Evolutionary conservation across 2,797 vertebrate species (phyloP).

Genomic region (Enteromius argenteus): DNA sequence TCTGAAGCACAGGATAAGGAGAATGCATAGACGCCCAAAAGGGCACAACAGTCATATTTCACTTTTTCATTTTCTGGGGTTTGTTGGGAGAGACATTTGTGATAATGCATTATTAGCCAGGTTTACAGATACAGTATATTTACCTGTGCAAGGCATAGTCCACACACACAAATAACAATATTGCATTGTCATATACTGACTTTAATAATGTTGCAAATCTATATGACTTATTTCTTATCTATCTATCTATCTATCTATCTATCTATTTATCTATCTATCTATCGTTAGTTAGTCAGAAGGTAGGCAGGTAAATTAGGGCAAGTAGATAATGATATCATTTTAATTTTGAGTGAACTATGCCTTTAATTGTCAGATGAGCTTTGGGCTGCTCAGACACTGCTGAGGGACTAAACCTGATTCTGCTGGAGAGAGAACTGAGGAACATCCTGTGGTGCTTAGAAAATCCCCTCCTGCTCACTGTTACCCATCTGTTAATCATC

Average conservation of each 20-base stretch:
- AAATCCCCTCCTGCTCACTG: slow-evolving; percentile 14
- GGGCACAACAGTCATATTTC: not conserved
- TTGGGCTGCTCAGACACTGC: not conserved
- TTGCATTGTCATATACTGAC: not conserved
- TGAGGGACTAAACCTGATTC: slow-evolving; percentile 11
- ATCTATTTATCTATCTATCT: not conserved
- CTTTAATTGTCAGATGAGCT: slow-evolving; percentile 28
- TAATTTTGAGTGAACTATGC: not conserved
- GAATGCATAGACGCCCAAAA: not conserved
- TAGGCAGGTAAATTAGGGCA: not conserved
- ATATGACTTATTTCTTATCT: not conserved
- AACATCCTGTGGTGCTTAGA: slow-evolving; percentile 14
- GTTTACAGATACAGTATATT: not conserved
- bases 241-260: not conserved
- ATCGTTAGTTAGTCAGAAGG: not conserved
- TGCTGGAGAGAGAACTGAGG: not conserved
- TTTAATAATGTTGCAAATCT: not conserved
- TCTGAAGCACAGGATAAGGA: slow-evolving; percentile 1
- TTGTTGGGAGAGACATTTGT: not conserved
- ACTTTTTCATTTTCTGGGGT: not conserved
- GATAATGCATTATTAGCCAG: not conserved
- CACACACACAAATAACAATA: not conserved
- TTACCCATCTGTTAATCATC: slow-evolving; percentile 11
- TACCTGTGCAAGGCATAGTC: not conserved
- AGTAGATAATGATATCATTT: not conserved